Evolutionary conservation across 2,113 vertebrate species (phyloP).

Genomic region (Platanista minor): DNA sequence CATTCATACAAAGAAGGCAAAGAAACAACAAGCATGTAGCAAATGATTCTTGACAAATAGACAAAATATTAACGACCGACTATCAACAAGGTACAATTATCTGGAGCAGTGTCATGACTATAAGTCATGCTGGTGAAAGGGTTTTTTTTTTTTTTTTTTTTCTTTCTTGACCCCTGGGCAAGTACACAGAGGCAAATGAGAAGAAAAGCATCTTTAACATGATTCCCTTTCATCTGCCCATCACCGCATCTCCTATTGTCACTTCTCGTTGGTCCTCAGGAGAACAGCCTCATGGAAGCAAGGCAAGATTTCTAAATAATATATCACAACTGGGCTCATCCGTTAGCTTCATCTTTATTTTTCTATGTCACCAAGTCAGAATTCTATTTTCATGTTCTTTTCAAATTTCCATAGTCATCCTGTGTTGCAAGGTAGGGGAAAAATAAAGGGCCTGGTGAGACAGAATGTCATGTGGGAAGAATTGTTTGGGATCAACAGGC

Average conservation of each 20-base stretch:
- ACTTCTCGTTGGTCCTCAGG: conserved; percentile 15
- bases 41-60: conserved; percentile 56
- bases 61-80: conserved; percentile 56
- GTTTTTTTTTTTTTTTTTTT: not conserved
- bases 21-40: not conserved
- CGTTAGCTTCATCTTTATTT: conserved; percentile 51
- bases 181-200: not conserved
- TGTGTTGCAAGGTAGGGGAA: not conserved
- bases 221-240: not conserved
- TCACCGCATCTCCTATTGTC: conserved; percentile 20
- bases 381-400: conserved; percentile 67
- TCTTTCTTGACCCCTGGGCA: conserved; percentile 41
- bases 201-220: not conserved
- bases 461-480: conserved; percentile 17
- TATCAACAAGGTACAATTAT: conserved; percentile 50
- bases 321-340: conserved; percentile 69
- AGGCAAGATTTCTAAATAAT: conserved; percentile 67
- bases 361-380: conserved; percentile 41
- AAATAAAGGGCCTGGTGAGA: not conserved
- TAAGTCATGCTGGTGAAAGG: not conserved
- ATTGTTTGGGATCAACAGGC: conserved; percentile 49
- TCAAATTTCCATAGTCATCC: conserved; percentile 40
- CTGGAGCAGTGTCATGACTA: conserved; percentile 40
- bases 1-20: not conserved
- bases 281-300: conserved; percentile 30